Conservation (phyloP, 2,797 vertebrate species). For the Etheostoma perlongum region DNA sequence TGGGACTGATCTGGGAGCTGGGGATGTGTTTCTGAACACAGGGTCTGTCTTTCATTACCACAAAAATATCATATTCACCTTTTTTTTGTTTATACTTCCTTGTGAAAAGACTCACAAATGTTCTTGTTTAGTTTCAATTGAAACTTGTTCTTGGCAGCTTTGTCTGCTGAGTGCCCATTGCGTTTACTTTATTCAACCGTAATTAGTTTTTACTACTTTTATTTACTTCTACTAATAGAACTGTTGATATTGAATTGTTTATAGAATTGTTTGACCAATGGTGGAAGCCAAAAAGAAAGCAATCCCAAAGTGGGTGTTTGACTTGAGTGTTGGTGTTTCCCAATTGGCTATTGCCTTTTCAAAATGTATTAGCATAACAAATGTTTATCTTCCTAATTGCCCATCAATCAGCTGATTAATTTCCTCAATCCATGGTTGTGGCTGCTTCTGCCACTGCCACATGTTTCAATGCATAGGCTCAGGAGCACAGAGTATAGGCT, state of each 20-base stretch:
- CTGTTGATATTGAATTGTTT: slow-evolving; percentile 70
- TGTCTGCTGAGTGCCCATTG: slow-evolving; percentile 58
- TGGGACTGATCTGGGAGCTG: slow-evolving; percentile 20
- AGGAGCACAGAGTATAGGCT: too few relatives aligned
- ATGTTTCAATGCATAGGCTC: too few relatives aligned
- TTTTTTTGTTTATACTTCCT: slow-evolving; percentile 37
- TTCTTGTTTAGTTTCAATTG: slow-evolving; percentile 75
- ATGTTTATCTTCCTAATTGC: too few relatives aligned
- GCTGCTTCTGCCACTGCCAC: too few relatives aligned
- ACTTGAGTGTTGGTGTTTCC: too few relatives aligned
- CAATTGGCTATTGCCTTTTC: too few relatives aligned
- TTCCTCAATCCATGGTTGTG: too few relatives aligned
- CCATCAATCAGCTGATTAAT: too few relatives aligned
- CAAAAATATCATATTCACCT: slow-evolving; percentile 6
- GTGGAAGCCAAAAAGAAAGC: too few relatives aligned
- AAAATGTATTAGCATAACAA: too few relatives aligned
- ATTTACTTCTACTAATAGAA: slow-evolving; percentile 45
- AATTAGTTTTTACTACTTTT: slow-evolving; percentile 45
- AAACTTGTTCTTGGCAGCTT: slow-evolving; percentile 77
- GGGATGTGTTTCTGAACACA: not conserved
- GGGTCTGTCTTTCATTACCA: slow-evolving; percentile 6
- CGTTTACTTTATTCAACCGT: slow-evolving; percentile 22
- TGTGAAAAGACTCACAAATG: slow-evolving; percentile 57
- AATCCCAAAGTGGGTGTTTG: too few relatives aligned
- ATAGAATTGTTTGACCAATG: slow-evolving; percentile 25